Base-by-base conservation (phyloP, 92 coral and sea anemone genomes). In the Paramuricea clavata region DNA sequence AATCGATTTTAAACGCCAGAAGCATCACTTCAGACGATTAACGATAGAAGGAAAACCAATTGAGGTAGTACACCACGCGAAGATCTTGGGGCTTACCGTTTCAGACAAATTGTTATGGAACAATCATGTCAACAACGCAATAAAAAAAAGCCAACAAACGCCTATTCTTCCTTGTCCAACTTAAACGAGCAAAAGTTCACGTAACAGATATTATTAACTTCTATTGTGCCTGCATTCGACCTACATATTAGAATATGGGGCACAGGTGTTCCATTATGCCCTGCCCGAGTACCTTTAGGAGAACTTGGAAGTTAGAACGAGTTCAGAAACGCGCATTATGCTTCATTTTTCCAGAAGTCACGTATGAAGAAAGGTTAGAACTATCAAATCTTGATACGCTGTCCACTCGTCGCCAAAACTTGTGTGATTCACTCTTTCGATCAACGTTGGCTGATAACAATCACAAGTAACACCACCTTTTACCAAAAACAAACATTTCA, bases 21-120 rank as follows among this genome's bases (percentile, higher is more conserved):
- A 74, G 54, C 88, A 84, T 27, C 68, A 44, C 28, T 74, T 74
- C 52, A 43, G 27, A 21, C 88, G 73, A 30, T n/a, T 44, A 64
- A 23, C 65, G 72, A 42, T 81, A 22, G 32, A 61, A 10, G 85
- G 41, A 17, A 81, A 81, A 72, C 52, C 54, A 72, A 35, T 33
- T 19, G 78, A 72, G 26, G 57, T 72, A n/a, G 78, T 36, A 4
- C 49, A 72, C 44, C 31, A 72, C 1, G 78, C 78, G 4, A 72
- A 72, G 30, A 72, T 72, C 25, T 42, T 72, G 50, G 78, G 78
- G 5, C 78, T 33, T n/a, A 72, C 52, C 5, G 27, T 72, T 6
- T 72, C 78, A 2, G 57, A 72, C 28, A 72, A 33, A 4, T 25
- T 72, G 1, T 42, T 19, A 36, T 72, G 78, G 78, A 72, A 72